These are phyloP conservation scores for Pyrocephalus nanus DNA, from an alignment of 2,797 vertebrate species.

Conservation along the genomic window DNA sequence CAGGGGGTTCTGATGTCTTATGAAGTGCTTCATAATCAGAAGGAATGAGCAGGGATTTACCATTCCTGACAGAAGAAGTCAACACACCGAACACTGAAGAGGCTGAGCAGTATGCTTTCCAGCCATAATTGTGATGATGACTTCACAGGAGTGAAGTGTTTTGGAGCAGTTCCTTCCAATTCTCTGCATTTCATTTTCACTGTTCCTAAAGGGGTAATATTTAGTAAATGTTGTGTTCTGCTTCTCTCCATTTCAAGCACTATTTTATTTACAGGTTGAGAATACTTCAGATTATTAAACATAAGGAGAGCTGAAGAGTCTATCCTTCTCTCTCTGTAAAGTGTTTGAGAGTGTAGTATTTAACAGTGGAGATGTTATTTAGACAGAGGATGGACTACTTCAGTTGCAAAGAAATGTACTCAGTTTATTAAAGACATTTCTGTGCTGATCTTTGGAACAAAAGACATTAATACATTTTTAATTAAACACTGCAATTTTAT, in stretches of 20 bases:
- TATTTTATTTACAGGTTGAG: background rate
- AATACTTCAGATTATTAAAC: background rate
- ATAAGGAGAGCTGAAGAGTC: background rate
- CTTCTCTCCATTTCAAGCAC: background rate
- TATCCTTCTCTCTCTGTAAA: background rate
- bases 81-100: background rate
- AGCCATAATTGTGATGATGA: background rate
- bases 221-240: background rate
- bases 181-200: background rate
- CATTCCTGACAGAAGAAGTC: background rate
- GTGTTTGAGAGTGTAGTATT: background rate
- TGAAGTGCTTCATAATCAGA: background rate
- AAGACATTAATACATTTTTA: background rate
- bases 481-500: background rate
- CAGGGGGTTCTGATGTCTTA: background rate
- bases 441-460: background rate
- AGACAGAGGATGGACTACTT: background rate
- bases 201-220: background rate
- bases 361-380: background rate
- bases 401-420: background rate
- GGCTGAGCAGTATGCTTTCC: background rate
- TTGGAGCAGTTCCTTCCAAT: slow-evolving; percentile 4
- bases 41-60: background rate
- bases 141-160: background rate
- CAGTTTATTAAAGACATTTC: background rate